phyloP scores from a whole-genome alignment of 1,140 invertebrate genomes.

The Hypsibius dujardini region DNA sequence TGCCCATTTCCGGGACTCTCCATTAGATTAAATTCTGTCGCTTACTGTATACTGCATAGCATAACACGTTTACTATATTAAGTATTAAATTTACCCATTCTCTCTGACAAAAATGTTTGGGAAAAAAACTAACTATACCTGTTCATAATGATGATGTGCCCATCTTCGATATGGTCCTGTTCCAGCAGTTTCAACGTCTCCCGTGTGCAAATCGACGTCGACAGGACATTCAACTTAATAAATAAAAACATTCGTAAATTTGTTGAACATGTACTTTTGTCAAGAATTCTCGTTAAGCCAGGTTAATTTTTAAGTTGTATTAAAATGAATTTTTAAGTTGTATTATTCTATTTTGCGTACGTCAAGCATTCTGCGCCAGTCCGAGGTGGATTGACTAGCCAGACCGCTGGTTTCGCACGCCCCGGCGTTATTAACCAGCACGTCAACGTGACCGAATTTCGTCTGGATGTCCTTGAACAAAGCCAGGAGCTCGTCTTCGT shows the following conservation, averaged over 20 bases:
- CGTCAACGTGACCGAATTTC: background rate
- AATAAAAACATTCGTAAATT: background rate
- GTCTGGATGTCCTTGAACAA: background rate
- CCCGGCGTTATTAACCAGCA: constrained; percentile 8
- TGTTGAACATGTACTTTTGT: background rate
- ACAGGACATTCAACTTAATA: background rate
- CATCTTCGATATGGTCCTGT: background rate
- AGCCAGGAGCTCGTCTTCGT: background rate
- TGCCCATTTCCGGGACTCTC: no score
- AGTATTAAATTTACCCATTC: no score
- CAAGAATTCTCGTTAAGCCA: no score
- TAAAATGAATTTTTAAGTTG: no score
- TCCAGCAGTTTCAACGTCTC: background rate
- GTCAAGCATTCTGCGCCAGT: background rate
- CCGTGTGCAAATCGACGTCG: background rate
- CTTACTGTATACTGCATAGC: no score
- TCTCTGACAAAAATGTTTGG: no score
- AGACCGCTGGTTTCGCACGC: background rate
- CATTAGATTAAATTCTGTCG: no score
- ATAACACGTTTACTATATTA: no score
- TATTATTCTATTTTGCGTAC: no score
- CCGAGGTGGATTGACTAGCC: background rate
- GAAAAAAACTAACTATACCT: background rate
- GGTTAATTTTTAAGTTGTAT: no score
- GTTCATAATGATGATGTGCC: background rate